These are phyloP conservation scores for Simalia tracyae DNA, from an alignment of 2,797 vertebrate species.

Conservation along the genomic window DNA sequence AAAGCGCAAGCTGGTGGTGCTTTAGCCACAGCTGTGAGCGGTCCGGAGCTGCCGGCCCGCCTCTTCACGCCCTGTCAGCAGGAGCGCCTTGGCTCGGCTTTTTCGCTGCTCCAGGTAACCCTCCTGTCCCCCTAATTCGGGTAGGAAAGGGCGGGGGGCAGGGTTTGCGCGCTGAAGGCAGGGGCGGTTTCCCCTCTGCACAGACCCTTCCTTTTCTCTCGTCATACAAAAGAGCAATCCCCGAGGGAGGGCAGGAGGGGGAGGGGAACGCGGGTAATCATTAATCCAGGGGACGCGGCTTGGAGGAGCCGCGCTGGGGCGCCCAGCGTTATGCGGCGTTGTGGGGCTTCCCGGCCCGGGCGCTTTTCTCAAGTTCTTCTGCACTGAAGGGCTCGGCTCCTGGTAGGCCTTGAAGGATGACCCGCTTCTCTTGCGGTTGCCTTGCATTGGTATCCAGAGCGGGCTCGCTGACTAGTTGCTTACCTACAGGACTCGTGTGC, in stretches of 20 bases:
- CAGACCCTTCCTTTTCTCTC: neutral
- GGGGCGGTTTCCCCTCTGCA: neutral
- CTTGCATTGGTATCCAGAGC: no score
- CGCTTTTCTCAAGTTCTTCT: conserved; percentile 1
- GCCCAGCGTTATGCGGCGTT: neutral
- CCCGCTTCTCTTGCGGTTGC: neutral
- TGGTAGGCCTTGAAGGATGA: neutral
- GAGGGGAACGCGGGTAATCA: neutral
- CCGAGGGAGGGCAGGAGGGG: neutral
- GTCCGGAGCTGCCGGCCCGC: neutral
- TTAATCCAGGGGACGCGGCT: neutral
- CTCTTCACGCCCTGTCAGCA: neutral
- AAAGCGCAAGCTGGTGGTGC: neutral
- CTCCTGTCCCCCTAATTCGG: neutral
- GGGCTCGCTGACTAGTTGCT: neutral
- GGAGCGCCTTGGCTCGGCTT: neutral
- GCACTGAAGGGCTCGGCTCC: neutral
- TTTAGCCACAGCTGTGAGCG: neutral
- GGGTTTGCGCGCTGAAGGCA: neutral
- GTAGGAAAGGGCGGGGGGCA: neutral
- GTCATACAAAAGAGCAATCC: conserved; percentile 20
- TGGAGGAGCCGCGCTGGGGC: conserved; percentile 3
- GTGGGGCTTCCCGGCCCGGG: neutral
- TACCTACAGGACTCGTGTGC: neutral
- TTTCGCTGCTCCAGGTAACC: neutral